phyloP scores from a whole-genome alignment of 2,797 vertebrate genomes.

The Sitta carolinensis region DNA sequence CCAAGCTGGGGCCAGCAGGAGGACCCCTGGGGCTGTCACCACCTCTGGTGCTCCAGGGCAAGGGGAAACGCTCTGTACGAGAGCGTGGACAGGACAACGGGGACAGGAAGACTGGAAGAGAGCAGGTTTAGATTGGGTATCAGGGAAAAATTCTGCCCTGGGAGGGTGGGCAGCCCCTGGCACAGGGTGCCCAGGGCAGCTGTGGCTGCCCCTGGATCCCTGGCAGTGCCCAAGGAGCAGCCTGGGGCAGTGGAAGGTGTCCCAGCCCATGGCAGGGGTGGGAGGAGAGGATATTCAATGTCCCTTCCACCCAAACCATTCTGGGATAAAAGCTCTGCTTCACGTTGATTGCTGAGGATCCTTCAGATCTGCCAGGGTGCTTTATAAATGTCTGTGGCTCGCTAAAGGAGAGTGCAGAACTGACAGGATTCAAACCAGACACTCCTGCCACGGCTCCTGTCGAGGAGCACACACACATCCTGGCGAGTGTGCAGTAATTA shows the following conservation, averaged over 20 bases:
- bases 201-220: background rate
- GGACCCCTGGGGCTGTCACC: background rate
- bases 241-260: background rate
- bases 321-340: background rate
- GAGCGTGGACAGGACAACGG: accelerated
- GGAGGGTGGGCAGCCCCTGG: background rate
- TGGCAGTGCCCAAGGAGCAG: background rate
- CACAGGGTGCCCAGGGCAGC: accelerated
- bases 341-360: background rate
- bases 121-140: too few relatives aligned
- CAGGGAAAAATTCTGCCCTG: background rate
- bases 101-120: background rate
- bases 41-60: background rate
- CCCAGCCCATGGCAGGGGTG: background rate
- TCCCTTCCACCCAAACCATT: background rate
- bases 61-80: accelerated
- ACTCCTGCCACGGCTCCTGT: accelerated
- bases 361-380: background rate
- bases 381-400: background rate
- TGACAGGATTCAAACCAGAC: background rate
- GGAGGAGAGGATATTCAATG: background rate
- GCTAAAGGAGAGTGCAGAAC: background rate
- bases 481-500: background rate
- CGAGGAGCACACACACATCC: background rate
- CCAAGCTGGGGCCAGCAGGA: background rate